Base-by-base conservation (phyloP, 2,797 vertebrate species). In the Betta splendens region DNA sequence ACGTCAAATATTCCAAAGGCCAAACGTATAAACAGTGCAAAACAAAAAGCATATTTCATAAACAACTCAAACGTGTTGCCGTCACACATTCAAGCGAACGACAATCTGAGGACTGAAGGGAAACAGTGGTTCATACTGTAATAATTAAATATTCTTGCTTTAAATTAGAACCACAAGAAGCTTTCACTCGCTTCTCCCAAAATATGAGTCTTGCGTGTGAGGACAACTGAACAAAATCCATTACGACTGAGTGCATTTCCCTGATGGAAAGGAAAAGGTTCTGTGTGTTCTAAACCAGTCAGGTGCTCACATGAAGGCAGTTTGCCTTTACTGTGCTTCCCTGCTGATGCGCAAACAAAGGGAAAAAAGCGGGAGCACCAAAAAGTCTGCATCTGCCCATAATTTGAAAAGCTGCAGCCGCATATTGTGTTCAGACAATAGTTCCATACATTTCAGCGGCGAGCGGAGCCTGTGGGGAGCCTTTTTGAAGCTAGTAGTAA, bases 1-100 rank as follows among this genome's bases (percentile, higher is more conserved):
- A 45, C 9, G 45, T 45, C 32, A 42, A 31, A 47, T 58, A 18
- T 42, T 39, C n/a, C 36, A 64, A 40, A 13, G 59, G 59, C 37
- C 54, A 67, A 20, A 59, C 28, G 16, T 45, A 12, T 28, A 36
- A 15, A 54, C 40, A 33, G 4, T 13, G 16, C 13, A 45, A 52
- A 47, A n/a, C n/a, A 38, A 2, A 32, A 4, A 23, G 15, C 17
- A 5, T 36, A 17, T 16, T 40, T 15, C 57, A 37, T 6, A 17
- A 7, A 25, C 39, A 32, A 23, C 50, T 22, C 0, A 18, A 23
- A 60, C 48, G 9, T 10, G n/a, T 22, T n/a, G 53, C 7, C 9
- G 44, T 48, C 11, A 21, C 28, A 51, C 9, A 0, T 15, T n/a
- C 47, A n/a, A 33, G 18, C n/a, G 21, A n/a, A 16, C 3, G 8